A percentile compares a stretch with the other conserved stretches of the same genome.
Conservation (phyloP, 2,888 invertebrate genomes). For the Smittia aterrima region DNA sequence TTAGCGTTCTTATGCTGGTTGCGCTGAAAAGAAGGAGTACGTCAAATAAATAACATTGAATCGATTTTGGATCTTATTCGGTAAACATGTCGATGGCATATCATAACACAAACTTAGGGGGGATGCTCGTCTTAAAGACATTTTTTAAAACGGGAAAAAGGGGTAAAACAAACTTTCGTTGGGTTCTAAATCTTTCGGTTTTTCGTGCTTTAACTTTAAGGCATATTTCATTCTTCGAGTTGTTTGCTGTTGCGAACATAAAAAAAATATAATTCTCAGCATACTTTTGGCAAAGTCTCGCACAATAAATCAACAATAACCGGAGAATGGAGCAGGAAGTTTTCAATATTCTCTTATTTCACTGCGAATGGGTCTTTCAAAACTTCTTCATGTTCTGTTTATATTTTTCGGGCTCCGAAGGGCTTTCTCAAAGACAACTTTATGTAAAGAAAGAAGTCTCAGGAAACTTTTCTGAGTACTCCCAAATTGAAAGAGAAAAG, state of each 20-base stretch:
- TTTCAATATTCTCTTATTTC: slow-evolving; percentile 19
- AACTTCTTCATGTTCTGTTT: background rate
- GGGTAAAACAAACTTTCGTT: too few relatives aligned
- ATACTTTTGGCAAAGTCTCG: background rate
- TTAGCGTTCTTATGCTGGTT: background rate
- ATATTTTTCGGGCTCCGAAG: background rate
- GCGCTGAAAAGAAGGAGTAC: background rate
- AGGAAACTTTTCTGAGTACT: background rate
- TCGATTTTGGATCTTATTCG: background rate
- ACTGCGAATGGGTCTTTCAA: background rate
- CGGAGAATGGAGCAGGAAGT: background rate
- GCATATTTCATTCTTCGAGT: slow-evolving; percentile 7
- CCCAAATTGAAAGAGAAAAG: background rate
- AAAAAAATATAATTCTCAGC: background rate
- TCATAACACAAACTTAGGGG: background rate
- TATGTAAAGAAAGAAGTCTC: background rate
- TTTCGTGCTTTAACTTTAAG: background rate
- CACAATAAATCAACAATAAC: slow-evolving; percentile 15
- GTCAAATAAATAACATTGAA: background rate
- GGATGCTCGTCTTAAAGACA: too few relatives aligned
- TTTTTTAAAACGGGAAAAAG: too few relatives aligned
- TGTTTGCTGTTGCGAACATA: background rate
- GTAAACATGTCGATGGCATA: slow-evolving; percentile 7
- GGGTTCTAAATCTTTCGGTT: background rate
- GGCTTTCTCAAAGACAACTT: background rate